Percentiles rank a stretch among this genome's conserved stretches.
Evolutionary conservation across 2,888 invertebrate genomes (phyloP).

Genomic region (Papilio elwesi): DNA sequence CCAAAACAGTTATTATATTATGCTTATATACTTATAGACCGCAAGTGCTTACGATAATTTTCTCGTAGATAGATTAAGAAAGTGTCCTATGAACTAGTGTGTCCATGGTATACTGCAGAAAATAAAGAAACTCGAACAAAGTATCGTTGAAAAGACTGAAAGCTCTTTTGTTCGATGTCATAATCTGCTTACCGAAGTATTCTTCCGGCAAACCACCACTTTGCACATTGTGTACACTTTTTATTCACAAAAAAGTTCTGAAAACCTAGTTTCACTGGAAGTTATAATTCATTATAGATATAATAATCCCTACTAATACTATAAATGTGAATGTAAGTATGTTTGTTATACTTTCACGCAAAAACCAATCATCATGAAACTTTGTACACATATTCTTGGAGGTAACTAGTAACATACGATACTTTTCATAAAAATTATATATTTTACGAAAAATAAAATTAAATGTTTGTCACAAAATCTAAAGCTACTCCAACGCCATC

Average conservation of each 20-base stretch:
- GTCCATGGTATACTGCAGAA: not conserved
- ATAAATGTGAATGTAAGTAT: too few relatives aligned
- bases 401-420: too few relatives aligned
- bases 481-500: too few relatives aligned
- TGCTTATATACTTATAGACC: not conserved
- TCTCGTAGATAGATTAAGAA: not conserved
- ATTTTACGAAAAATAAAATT: too few relatives aligned
- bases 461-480: too few relatives aligned
- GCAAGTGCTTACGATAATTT: not conserved
- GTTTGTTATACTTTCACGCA: too few relatives aligned
- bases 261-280: constrained; percentile 7
- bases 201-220: constrained; percentile 22
- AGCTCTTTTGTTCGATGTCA: constrained; percentile 29
- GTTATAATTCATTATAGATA: not conserved
- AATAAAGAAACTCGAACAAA: constrained; percentile 9
- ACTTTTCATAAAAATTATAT: too few relatives aligned
- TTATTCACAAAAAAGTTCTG: constrained; percentile 9
- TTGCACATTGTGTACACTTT: constrained; percentile 20
- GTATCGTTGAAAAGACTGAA: constrained; percentile 26
- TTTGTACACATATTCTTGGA: too few relatives aligned
- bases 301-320: too few relatives aligned
- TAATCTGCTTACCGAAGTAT: constrained; percentile 34
- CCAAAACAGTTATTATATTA: too few relatives aligned
- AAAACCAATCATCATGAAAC: too few relatives aligned
- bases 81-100: constrained; percentile 6